A percentile compares a stretch with the other conserved stretches of the same genome.
These are phyloP conservation scores for Hormaphis cornu DNA, from an alignment of 1,140 invertebrate species.

Conservation along the genomic window DNA sequence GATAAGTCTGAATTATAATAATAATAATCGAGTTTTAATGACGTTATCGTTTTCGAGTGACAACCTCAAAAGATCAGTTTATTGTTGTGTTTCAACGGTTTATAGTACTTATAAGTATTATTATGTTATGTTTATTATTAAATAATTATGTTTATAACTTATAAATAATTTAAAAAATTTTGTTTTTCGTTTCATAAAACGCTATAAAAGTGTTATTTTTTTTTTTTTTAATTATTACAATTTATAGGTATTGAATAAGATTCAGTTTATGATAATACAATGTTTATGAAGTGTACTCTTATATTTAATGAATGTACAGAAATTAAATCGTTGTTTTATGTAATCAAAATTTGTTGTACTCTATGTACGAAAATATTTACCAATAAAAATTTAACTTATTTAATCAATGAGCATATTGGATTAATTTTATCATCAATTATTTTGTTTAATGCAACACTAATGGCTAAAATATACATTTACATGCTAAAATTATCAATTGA, in stretches of 20 bases:
- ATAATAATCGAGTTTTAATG: no score
- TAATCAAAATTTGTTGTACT: not conserved
- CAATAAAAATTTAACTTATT: constrained; percentile 16
- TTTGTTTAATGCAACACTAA: no score
- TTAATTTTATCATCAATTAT: no score
- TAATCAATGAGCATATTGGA: no score
- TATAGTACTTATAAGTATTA: not conserved
- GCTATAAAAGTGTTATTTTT: no score
- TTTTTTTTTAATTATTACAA: constrained; percentile 1
- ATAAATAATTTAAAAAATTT: no score
- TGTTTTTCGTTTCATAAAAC: no score
- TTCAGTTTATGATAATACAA: not conserved
- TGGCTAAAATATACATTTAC: no score
- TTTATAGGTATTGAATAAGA: not conserved
- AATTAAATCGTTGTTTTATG: constrained; percentile 2
- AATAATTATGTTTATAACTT: not conserved
- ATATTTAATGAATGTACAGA: constrained; percentile 8
- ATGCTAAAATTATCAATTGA: no score
- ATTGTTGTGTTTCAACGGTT: not conserved
- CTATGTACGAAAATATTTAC: constrained; percentile 13
- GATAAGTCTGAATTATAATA: not conserved
- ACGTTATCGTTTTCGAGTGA: not conserved
- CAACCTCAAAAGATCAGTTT: not conserved
- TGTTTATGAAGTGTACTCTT: not conserved
- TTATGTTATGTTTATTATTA: not conserved